Percentiles rank a stretch among this genome's conserved stretches.
phyloP scores from a whole-genome alignment of 2,113 vertebrate genomes.

The Gopherus evgoodei region DNA sequence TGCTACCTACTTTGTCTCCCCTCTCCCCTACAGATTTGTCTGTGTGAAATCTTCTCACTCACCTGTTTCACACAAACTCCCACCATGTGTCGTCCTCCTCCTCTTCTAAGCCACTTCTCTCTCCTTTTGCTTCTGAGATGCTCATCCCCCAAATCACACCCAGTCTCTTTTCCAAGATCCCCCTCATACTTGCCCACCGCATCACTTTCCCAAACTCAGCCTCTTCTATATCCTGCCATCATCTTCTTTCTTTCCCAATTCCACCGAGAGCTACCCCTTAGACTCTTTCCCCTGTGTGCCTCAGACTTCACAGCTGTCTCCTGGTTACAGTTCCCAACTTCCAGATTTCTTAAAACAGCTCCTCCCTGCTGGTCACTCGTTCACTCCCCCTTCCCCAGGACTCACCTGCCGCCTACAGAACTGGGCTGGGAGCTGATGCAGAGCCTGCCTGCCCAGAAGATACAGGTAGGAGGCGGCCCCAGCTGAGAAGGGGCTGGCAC shows the following conservation, averaged over 20 bases:
- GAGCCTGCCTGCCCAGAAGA: no score
- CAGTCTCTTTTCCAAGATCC: background rate
- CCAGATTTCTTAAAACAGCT: no score
- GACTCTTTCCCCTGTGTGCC: background rate
- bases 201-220: background rate
- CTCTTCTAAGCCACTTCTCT: background rate
- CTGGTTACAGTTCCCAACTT: no score
- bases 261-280: background rate
- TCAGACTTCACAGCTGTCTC: background rate
- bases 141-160: background rate
- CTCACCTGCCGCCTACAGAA: no score
- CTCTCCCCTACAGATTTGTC: background rate
- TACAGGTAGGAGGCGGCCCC: background rate
- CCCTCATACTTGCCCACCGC: accelerated
- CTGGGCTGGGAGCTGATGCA: no score
- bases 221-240: accelerated
- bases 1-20: background rate
- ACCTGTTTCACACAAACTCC: background rate
- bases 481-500: background rate
- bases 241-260: background rate
- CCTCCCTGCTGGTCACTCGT: no score
- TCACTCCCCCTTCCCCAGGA: no score
- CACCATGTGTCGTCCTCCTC: background rate
- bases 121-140: background rate
- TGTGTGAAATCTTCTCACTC: background rate